These are phyloP conservation scores for Aculops lycopersici DNA, from an alignment of 1,140 invertebrate genomes.

Conservation along the genomic window DNA sequence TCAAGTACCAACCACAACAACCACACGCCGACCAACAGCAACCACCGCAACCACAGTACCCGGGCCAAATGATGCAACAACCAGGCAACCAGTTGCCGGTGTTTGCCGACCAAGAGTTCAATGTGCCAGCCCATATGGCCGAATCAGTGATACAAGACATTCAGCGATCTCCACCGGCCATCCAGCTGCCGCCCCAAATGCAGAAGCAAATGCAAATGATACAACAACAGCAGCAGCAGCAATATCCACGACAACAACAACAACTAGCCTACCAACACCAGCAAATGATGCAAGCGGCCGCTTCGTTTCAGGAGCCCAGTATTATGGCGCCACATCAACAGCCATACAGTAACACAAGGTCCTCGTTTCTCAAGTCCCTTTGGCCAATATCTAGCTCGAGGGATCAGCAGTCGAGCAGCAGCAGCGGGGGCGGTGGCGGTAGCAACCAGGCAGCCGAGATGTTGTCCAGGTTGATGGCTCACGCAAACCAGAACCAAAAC, in stretches of 20 bases:
- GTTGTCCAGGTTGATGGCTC: slow-evolving; percentile 1
- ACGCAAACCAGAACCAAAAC: background rate
- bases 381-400: too few relatives aligned
- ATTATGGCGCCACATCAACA: background rate
- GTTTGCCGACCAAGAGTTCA: background rate
- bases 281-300: background rate
- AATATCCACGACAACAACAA: background rate
- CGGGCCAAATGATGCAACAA: too few relatives aligned
- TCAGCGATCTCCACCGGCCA: background rate
- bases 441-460: too few relatives aligned
- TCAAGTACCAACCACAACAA: too few relatives aligned
- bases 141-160: background rate
- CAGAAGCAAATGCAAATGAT: background rate
- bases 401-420: too few relatives aligned
- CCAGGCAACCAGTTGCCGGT: background rate
- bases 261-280: background rate
- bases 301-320: background rate
- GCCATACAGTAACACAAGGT: too few relatives aligned
- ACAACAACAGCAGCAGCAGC: background rate
- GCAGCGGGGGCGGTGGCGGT: too few relatives aligned
- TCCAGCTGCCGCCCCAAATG: background rate
- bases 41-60: too few relatives aligned
- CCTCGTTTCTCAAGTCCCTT: too few relatives aligned
- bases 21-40: too few relatives aligned
- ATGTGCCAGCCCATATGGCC: background rate